phyloP scores from a whole-genome alignment of 2,888 invertebrate genomes.

The Cheilosia scutellata region DNA sequence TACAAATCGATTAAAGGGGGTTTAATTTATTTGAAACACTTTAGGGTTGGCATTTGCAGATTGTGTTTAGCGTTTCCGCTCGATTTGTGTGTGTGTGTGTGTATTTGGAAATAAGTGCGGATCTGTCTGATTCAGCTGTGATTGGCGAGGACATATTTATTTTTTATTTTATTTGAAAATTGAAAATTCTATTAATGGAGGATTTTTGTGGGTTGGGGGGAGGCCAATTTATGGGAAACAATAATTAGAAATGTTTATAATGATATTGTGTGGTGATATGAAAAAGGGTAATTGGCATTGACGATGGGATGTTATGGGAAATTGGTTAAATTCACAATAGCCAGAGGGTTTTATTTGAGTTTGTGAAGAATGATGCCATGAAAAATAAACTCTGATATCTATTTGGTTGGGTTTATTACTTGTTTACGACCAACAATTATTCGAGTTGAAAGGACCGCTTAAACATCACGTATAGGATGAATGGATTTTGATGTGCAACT shows the following conservation, averaged over 20 bases:
- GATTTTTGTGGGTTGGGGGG: background rate
- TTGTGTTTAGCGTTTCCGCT: constrained; percentile 52
- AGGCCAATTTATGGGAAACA: constrained; percentile 18
- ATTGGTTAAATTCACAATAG: background rate
- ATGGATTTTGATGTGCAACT: too few relatives aligned
- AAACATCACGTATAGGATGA: too few relatives aligned
- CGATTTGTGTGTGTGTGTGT: constrained; percentile 3
- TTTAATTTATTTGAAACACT: constrained; percentile 67
- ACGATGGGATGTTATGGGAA: constrained; percentile 10
- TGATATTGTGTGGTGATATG: constrained; percentile 4
- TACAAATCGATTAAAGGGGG: constrained; percentile 71
- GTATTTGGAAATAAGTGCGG: background rate
- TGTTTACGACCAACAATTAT: background rate
- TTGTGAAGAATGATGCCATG: background rate
- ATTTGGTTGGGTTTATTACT: background rate
- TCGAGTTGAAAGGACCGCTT: too few relatives aligned
- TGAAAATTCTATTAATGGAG: constrained; percentile 3
- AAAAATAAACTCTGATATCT: background rate
- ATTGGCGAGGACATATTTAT: background rate
- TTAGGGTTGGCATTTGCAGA: constrained; percentile 44
- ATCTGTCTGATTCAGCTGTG: background rate
- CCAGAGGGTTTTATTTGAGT: background rate
- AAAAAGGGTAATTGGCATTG: constrained; percentile 27
- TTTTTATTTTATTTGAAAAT: background rate
- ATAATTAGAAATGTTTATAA: constrained; percentile 41